Conservation (phyloP, 2,888 invertebrate genomes). For the Hipparchia semele region DNA sequence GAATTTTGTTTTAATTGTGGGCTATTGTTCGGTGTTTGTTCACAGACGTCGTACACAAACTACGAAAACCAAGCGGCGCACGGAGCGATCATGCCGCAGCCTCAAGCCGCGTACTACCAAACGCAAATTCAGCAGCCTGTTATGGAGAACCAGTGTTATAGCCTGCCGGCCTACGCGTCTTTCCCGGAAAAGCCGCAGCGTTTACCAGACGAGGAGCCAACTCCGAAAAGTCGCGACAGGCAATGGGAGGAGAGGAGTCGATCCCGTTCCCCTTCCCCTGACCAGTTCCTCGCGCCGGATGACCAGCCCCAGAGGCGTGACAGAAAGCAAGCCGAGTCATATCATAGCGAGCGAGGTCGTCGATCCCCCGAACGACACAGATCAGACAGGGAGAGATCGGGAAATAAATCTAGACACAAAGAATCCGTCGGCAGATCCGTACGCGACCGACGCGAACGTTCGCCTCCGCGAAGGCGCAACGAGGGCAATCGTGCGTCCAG, state of each 20-base stretch:
- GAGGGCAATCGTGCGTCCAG: neutral
- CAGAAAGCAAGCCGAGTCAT: neutral
- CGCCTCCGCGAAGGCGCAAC: slow-evolving; percentile 2
- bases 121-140: slow-evolving; percentile 15
- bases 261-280: neutral
- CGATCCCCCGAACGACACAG: neutral
- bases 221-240: neutral
- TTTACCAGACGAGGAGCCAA: neutral
- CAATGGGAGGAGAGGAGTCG: neutral
- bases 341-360: neutral
- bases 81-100: slow-evolving; percentile 3
- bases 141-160: slow-evolving; percentile 21
- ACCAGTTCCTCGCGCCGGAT: neutral
- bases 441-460: neutral
- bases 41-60: slow-evolving; percentile 37
- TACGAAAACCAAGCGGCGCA: slow-evolving; percentile 17
- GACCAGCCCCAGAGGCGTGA: neutral
- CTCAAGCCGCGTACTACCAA: slow-evolving; percentile 10
- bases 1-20: slow-evolving; percentile 13
- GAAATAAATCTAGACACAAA: neutral
- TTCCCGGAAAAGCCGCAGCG: slow-evolving; percentile 9
- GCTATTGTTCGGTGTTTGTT: slow-evolving; percentile 31
- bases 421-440: neutral
- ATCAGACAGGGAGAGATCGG: neutral
- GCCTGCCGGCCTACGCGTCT: slow-evolving; percentile 9